A percentile compares a stretch with the other conserved stretches of the same genome.
Conservation (phyloP, 1,140 invertebrate species). For the Dreissena rostriformis region DNA sequence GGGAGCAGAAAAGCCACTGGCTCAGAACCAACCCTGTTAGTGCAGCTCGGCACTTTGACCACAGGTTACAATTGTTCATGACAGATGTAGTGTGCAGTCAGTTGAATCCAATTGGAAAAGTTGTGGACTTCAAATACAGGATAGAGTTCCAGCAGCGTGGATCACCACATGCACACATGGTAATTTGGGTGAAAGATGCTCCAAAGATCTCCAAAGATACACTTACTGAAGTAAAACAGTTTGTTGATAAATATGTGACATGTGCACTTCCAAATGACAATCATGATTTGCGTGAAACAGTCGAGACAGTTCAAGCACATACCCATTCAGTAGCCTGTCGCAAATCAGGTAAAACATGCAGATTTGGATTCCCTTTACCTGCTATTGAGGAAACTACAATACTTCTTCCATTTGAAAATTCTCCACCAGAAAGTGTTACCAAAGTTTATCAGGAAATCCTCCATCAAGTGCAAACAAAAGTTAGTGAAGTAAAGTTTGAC, state of each 20-base stretch:
- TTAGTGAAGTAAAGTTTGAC: not conserved
- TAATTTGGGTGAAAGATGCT: constrained; percentile 13
- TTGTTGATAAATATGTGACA: constrained; percentile 5
- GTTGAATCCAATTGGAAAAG: not conserved
- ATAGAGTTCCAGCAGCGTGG: constrained; percentile 15
- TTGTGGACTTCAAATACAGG: constrained; percentile 12
- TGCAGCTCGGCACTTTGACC: constrained; percentile 19
- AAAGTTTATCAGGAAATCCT: not conserved
- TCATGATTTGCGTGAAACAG: not conserved
- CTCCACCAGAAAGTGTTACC: not conserved
- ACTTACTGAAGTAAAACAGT: not conserved
- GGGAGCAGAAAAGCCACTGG: not conserved
- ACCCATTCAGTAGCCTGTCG: constrained; percentile 10
- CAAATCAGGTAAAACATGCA: constrained; percentile 1
- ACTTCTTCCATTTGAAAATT: not conserved
- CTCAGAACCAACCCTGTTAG: constrained; percentile 18
- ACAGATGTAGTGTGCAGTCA: not conserved
- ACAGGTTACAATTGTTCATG: not conserved
- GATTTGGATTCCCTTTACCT: not conserved
- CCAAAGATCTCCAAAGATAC: not conserved
- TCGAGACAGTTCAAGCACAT: not conserved
- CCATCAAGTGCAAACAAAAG: not conserved
- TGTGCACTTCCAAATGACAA: constrained; percentile 12
- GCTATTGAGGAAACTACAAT: not conserved
- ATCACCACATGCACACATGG: constrained; percentile 16